These are phyloP conservation scores for Loris lydekkerianus DNA, from an alignment of 2,797 vertebrate genomes.

Conservation along the genomic window DNA sequence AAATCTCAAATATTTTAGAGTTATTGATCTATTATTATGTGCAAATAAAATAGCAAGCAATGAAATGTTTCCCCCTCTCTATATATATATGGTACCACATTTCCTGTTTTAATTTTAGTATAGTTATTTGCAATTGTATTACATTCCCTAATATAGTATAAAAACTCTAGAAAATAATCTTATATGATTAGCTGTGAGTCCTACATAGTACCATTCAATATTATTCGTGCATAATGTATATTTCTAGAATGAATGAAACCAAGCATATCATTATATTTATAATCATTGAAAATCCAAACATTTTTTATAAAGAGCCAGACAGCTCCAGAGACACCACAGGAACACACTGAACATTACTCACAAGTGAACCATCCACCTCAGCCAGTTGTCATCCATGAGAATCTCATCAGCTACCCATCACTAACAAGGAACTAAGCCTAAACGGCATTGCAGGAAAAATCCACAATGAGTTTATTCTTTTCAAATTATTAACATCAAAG, in stretches of 20 bases:
- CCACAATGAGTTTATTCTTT: conserved; percentile 51
- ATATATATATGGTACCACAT: neutral
- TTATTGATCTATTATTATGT: neutral
- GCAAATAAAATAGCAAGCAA: conserved; percentile 9
- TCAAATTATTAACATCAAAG: conserved; percentile 74
- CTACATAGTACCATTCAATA: conserved; percentile 10
- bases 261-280: neutral
- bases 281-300: conserved; percentile 13
- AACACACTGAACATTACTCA: conserved; percentile 1
- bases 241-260: conserved; percentile 3
- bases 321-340: neutral
- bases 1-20: conserved; percentile 28
- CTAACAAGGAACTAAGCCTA: conserved; percentile 39
- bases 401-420: conserved; percentile 30
- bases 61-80: neutral
- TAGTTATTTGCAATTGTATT: neutral
- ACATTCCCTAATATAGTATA: neutral
- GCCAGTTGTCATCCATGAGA: neutral
- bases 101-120: conserved; percentile 33
- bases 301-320: neutral
- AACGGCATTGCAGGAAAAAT: conserved; percentile 51
- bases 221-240: neutral
- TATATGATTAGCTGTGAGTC: neutral
- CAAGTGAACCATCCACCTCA: neutral
- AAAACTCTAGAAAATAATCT: neutral